These are phyloP conservation scores for Cosmorhoe ocellata DNA, from an alignment of 2,888 invertebrate species.

Conservation along the genomic window DNA sequence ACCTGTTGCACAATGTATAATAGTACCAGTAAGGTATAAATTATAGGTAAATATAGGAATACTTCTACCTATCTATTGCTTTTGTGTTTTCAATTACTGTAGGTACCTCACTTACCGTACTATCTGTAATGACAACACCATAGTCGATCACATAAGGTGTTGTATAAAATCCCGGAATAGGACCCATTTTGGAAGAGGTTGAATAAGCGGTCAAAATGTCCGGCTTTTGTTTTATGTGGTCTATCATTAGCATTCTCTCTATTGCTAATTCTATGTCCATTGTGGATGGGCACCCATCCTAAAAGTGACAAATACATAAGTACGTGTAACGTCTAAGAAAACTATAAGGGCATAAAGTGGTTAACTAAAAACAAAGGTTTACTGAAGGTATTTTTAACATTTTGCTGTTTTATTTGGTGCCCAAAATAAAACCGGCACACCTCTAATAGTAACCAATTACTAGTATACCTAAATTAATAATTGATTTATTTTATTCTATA, in stretches of 20 bases:
- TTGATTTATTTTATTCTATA: too few species aligned
- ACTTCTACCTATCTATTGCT: not conserved
- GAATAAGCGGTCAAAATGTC: conserved; percentile 58
- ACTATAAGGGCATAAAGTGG: too few species aligned
- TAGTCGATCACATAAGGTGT: conserved; percentile 81
- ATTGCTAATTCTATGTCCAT: conserved; percentile 84
- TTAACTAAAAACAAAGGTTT: too few species aligned
- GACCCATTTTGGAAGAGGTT: conserved; percentile 51
- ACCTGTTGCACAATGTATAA: too few species aligned
- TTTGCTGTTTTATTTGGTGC: too few species aligned
- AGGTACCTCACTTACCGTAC: conserved; percentile 50
- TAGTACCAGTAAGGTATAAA: too few species aligned
- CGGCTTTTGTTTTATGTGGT: conserved; percentile 68
- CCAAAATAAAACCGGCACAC: too few species aligned
- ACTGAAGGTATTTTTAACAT: too few species aligned
- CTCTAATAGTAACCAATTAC: too few species aligned
- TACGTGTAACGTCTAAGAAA: not conserved
- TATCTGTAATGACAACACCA: conserved; percentile 78
- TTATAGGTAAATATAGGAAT: not conserved
- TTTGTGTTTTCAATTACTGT: not conserved
- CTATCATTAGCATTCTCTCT: conserved; percentile 77
- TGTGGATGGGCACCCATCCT: conserved; percentile 76
- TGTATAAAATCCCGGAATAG: conserved; percentile 75
- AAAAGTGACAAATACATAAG: conserved; percentile 27
- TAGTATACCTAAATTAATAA: too few species aligned